A percentile compares a stretch with the other conserved stretches of the same genome.
phyloP scores from a whole-genome alignment of 2,113 vertebrate species.

The Enhydra lutris region DNA sequence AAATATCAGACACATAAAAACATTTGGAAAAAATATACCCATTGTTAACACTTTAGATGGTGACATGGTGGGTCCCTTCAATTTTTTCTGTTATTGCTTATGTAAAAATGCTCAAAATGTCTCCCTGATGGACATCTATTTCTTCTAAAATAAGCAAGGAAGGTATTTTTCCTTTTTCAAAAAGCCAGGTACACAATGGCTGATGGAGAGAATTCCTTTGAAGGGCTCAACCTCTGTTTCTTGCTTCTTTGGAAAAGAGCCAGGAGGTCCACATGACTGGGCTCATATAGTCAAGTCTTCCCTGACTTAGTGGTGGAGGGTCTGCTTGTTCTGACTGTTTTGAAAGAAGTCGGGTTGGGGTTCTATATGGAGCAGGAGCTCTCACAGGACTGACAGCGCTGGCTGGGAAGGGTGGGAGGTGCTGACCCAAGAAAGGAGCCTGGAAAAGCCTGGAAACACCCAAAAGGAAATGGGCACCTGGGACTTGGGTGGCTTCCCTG shows the following conservation, averaged over 20 bases:
- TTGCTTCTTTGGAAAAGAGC: neutral
- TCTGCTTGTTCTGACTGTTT: neutral
- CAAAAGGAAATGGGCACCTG: neutral
- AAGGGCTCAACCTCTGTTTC: too few species aligned
- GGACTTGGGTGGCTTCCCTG: neutral
- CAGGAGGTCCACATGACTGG: accelerated
- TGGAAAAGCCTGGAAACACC: neutral
- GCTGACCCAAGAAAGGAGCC: neutral
- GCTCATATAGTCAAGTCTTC: neutral
- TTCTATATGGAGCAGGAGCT: neutral
- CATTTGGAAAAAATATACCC: neutral
- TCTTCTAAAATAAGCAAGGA: neutral
- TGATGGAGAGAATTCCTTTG: neutral
- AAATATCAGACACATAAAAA: neutral
- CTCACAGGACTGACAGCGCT: neutral
- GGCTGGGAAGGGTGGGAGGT: neutral
- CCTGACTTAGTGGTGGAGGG: neutral
- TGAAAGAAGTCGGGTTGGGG: neutral
- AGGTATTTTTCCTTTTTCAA: neutral
- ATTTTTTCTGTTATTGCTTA: neutral
- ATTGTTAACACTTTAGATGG: neutral
- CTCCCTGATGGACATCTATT: neutral
- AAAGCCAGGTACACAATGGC: neutral
- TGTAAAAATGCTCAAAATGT: neutral
- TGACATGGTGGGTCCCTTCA: neutral